phyloP scores from a whole-genome alignment of 2,888 invertebrate genomes.

The Axea sp. region DNA sequence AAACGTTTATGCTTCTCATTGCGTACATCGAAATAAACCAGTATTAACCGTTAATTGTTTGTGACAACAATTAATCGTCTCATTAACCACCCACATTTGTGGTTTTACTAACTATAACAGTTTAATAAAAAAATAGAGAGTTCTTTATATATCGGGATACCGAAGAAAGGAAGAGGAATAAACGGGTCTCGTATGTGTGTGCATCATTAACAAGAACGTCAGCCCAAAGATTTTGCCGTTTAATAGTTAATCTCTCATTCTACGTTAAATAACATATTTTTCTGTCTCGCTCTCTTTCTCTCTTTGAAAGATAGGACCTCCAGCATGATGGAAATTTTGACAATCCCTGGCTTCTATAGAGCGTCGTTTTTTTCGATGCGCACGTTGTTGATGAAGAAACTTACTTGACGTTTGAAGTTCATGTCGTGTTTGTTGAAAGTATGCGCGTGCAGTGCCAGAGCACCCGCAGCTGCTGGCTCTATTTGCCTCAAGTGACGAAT shows the following conservation, averaged over 20 bases:
- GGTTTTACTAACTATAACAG: too few species aligned
- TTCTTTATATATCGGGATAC: conserved; percentile 42
- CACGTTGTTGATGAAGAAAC: conserved; percentile 90
- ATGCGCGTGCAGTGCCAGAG: conserved; percentile 79
- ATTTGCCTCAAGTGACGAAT: conserved; percentile 75
- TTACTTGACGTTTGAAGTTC: conserved; percentile 90
- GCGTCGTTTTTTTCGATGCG: conserved; percentile 86
- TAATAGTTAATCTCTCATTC: conserved; percentile 1
- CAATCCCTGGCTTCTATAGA: conserved; percentile 65
- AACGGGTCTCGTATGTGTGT: neutral
- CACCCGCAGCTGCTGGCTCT: conserved; percentile 76
- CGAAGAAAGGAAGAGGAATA: conserved; percentile 23
- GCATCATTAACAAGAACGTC: neutral
- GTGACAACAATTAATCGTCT: too few species aligned
- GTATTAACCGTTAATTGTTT: too few species aligned
- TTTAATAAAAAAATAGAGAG: conserved; percentile 69
- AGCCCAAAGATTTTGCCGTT: conserved; percentile 30
- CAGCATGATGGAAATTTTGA: conserved; percentile 5
- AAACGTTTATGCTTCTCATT: too few species aligned
- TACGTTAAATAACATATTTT: too few species aligned
- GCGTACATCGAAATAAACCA: too few species aligned
- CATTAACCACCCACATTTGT: too few species aligned
- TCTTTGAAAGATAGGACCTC: conserved; percentile 16
- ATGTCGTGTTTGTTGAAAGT: conserved; percentile 84
- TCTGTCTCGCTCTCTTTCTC: conserved; percentile 30